Evolutionary conservation across 2,888 invertebrate genomes (phyloP).

Genomic region (Stenoptilia bipunctidactyla): DNA sequence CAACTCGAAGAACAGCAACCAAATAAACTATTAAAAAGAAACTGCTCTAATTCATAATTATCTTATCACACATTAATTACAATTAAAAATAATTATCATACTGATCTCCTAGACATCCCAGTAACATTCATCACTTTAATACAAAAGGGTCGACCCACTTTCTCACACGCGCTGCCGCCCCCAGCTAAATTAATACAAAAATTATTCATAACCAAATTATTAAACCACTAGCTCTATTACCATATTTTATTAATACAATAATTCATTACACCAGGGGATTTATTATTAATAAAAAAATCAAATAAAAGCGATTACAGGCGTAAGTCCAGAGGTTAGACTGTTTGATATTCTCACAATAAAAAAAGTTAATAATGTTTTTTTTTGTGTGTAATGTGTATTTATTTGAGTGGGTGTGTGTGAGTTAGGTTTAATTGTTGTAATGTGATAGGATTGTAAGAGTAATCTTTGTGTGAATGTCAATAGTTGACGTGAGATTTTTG

Average conservation of each 20-base stretch:
- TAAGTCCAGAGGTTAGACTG: constrained; percentile 45
- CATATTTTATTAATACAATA: constrained; percentile 27
- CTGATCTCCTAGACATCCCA: no score
- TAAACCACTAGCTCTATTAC: constrained; percentile 23
- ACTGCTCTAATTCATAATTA: no score
- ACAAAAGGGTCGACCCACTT: neutral
- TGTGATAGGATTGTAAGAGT: neutral
- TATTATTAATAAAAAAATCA: constrained; percentile 65
- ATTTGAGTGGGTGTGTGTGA: neutral
- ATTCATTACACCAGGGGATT: constrained; percentile 21
- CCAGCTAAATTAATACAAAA: neutral
- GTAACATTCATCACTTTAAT: neutral
- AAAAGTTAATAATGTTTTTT: constrained; percentile 13
- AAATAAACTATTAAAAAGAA: no score
- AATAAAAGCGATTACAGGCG: constrained; percentile 48
- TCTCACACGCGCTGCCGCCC: neutral
- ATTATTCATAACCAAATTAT: neutral
- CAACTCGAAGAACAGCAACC: no score
- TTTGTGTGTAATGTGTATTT: neutral
- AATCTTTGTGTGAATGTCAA: constrained; percentile 3
- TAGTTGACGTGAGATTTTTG: neutral
- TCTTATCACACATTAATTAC: no score
- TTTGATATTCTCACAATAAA: constrained; percentile 56
- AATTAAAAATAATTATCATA: no score
- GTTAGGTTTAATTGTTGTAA: neutral